These are phyloP conservation scores for Gerris buenoi DNA, from an alignment of 1,140 invertebrate species.

Conservation along the genomic window DNA sequence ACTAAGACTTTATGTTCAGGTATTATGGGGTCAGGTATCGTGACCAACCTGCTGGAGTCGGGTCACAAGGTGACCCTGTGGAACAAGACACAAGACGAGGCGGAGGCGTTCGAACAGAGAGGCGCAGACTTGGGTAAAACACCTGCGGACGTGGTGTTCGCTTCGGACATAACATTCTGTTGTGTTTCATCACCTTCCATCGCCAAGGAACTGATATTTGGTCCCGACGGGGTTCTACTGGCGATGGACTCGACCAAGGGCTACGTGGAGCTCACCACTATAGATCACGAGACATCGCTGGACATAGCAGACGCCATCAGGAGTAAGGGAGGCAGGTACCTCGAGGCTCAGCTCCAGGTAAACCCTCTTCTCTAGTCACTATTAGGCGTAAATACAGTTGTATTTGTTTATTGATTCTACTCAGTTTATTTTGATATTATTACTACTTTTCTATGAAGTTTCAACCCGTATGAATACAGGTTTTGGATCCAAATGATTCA, in stretches of 20 bases:
- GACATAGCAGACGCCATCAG: constrained; percentile 62
- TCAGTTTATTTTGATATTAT: too few relatives aligned
- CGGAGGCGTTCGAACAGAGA: constrained; percentile 46
- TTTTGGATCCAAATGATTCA: too few relatives aligned
- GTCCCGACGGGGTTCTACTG: constrained; percentile 80
- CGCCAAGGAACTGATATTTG: constrained; percentile 90
- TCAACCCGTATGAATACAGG: too few relatives aligned
- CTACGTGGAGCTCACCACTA: constrained; percentile 92
- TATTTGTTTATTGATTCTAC: too few relatives aligned
- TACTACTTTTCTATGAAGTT: too few relatives aligned
- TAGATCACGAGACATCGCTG: constrained; percentile 82
- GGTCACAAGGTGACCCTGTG: constrained; percentile 86
- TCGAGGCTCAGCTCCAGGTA: constrained; percentile 75
- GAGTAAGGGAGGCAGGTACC: constrained; percentile 72
- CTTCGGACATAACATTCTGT: constrained; percentile 85
- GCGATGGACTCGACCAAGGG: constrained; percentile 66
- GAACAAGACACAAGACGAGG: constrained; percentile 77
- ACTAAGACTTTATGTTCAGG: constrained; percentile 49
- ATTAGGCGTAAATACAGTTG: too few relatives aligned
- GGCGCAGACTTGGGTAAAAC: constrained; percentile 55
- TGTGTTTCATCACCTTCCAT: constrained; percentile 85
- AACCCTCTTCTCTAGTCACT: too few relatives aligned
- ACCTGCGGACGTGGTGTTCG: constrained; percentile 78
- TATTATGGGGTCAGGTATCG: constrained; percentile 87
- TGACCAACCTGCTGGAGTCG: constrained; percentile 85